Percentiles rank a stretch among this genome's conserved stretches.
Conservation (phyloP, 1,140 invertebrate genomes). For the Pseudomyrmex sp. region DNA sequence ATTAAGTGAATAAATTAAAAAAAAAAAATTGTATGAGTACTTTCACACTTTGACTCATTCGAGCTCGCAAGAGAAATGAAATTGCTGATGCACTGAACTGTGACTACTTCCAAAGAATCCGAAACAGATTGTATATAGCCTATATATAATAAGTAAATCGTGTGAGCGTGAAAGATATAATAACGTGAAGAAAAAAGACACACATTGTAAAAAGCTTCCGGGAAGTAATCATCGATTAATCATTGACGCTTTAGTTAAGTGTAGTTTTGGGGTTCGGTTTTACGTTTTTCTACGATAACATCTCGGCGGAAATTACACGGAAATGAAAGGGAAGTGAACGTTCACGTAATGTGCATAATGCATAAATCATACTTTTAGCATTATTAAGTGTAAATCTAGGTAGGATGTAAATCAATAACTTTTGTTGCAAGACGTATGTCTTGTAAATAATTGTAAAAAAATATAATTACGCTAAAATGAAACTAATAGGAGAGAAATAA, state of each 20-base stretch:
- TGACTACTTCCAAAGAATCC: constrained; percentile 30
- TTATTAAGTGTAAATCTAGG: not conserved
- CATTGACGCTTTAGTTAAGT: not conserved
- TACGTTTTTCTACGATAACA: constrained; percentile 14
- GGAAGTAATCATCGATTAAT: not conserved
- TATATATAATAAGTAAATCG: constrained; percentile 25
- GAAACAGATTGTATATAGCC: not conserved
- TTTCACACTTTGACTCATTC: not conserved
- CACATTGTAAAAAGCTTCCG: constrained; percentile 1
- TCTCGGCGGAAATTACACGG: constrained; percentile 15
- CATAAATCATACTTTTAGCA: not conserved
- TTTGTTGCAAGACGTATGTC: not conserved
- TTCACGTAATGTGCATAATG: constrained; percentile 14
- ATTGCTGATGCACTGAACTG: constrained; percentile 6
- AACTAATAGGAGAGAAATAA: not conserved
- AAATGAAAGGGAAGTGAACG: constrained; percentile 59
- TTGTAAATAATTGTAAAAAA: too few species aligned
- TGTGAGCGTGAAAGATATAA: too few species aligned
- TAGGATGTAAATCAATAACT: not conserved
- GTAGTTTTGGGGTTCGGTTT: constrained; percentile 7
- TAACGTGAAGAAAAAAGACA: not conserved
- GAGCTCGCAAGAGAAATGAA: constrained; percentile 25
- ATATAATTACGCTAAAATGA: not conserved
- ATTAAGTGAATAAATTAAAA: not conserved
- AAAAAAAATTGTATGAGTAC: constrained; percentile 1